These are phyloP conservation scores for Onychostoma macrolepis DNA, from an alignment of 2,113 vertebrate genomes.

Conservation along the genomic window DNA sequence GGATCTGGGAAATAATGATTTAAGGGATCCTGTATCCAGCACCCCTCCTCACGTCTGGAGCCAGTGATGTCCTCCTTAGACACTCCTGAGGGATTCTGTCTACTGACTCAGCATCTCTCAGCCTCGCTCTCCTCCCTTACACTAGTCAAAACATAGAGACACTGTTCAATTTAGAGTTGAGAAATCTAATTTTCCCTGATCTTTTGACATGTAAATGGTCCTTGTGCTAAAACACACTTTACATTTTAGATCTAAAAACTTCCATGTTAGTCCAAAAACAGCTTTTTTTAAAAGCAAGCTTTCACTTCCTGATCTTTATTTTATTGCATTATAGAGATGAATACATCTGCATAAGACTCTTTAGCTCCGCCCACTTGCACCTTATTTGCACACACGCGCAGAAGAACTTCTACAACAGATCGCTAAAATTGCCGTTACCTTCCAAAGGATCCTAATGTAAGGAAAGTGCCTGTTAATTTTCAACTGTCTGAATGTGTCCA, in stretches of 20 bases:
- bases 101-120: neutral
- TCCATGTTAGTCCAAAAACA: neutral
- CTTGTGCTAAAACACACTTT: neutral
- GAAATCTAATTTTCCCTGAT: neutral
- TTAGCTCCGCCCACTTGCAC: neutral
- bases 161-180: neutral
- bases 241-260: neutral
- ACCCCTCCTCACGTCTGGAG: neutral
- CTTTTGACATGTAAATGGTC: neutral
- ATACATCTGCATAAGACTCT: neutral
- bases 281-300: neutral
- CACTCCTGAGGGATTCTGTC: neutral
- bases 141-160: neutral
- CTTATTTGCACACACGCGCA: neutral
- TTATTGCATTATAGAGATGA: neutral
- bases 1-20: neutral
- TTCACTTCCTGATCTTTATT: neutral
- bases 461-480: neutral
- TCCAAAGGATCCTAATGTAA: neutral
- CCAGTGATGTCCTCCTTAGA: neutral
- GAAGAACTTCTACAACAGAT: neutral
- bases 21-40: neutral
- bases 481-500: neutral
- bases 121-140: neutral
- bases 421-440: neutral